phyloP scores from a whole-genome alignment of 1,140 invertebrate genomes.

The Aphaenogaster ashmeadi region DNA sequence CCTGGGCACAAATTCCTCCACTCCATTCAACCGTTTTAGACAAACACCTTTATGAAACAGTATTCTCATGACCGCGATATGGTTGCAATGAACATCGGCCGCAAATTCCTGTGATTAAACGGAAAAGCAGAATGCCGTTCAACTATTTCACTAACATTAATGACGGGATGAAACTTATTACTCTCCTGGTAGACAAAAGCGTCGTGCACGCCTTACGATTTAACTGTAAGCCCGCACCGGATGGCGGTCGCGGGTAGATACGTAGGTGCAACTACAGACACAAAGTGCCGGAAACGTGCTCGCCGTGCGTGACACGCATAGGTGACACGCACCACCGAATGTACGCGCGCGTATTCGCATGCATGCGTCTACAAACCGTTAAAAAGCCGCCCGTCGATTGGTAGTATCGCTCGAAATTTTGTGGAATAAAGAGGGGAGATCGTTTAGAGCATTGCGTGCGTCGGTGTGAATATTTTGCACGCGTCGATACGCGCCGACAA shows the following conservation, averaged over 20 bases:
- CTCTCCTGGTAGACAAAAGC: slow-evolving; percentile 42
- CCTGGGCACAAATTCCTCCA: not conserved
- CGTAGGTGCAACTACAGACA: slow-evolving; percentile 70
- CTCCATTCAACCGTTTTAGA: not conserved
- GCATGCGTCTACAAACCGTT: slow-evolving; percentile 70
- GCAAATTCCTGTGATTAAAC: slow-evolving; percentile 27
- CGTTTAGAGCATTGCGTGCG: slow-evolving; percentile 8
- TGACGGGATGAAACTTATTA: slow-evolving; percentile 31
- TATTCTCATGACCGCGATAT: not conserved
- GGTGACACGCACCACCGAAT: slow-evolving; percentile 67
- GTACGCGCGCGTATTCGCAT: slow-evolving; percentile 41
- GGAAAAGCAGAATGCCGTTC: not conserved
- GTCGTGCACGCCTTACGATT: slow-evolving; percentile 46
- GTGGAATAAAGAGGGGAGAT: not conserved
- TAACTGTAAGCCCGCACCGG: slow-evolving; percentile 55
- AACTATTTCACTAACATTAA: slow-evolving; percentile 28
- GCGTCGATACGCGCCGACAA: slow-evolving; percentile 42
- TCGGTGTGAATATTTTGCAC: slow-evolving; percentile 43
- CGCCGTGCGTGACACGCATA: slow-evolving; percentile 75
- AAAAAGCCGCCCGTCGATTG: slow-evolving; percentile 57
- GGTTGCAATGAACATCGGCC: not conserved
- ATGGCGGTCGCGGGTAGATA: slow-evolving; percentile 69
- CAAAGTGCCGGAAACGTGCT: slow-evolving; percentile 76
- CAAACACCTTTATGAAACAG: not conserved
- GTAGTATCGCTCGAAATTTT: slow-evolving; percentile 41